phyloP scores from a whole-genome alignment of 2,797 vertebrate species.

The Discoglossus pictus region DNA sequence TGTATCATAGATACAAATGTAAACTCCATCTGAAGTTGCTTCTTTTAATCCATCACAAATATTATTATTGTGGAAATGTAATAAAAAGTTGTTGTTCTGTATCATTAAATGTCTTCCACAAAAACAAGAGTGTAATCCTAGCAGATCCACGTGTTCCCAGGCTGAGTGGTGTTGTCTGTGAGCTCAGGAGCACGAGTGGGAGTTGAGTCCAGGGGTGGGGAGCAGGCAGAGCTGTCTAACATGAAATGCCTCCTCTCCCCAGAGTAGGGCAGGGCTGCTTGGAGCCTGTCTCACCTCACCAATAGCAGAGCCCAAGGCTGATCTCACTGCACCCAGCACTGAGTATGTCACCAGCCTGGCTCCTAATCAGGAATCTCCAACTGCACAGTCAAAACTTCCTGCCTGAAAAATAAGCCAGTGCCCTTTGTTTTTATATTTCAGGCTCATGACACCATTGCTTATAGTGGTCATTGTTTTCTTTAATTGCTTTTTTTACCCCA shows the following conservation, averaged over 20 bases:
- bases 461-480: conserved; percentile 48
- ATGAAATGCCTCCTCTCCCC: conserved; percentile 28
- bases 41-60: conserved; percentile 1
- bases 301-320: conserved; percentile 23
- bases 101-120: too few relatives aligned
- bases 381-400: conserved; percentile 51
- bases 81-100: too few relatives aligned
- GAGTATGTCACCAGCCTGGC: conserved; percentile 29
- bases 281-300: conserved; percentile 40
- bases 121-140: conserved; percentile 13
- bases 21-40: conserved; percentile 7
- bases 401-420: conserved; percentile 34
- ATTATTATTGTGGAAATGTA: too few relatives aligned
- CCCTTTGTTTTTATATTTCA: conserved; percentile 40
- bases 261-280: conserved; percentile 35
- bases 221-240: conserved; percentile 15
- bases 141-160: conserved; percentile 22
- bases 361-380: conserved; percentile 45
- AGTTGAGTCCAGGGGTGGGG: conserved; percentile 25
- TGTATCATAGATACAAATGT: neutral
- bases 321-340: conserved; percentile 12
- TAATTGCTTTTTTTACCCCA: conserved; percentile 10
- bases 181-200: conserved; percentile 19
- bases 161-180: conserved; percentile 9
- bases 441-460: conserved; percentile 39